These are phyloP conservation scores for Carcharodon carcharias DNA, from an alignment of 2,797 vertebrate species.

Conservation along the genomic window DNA sequence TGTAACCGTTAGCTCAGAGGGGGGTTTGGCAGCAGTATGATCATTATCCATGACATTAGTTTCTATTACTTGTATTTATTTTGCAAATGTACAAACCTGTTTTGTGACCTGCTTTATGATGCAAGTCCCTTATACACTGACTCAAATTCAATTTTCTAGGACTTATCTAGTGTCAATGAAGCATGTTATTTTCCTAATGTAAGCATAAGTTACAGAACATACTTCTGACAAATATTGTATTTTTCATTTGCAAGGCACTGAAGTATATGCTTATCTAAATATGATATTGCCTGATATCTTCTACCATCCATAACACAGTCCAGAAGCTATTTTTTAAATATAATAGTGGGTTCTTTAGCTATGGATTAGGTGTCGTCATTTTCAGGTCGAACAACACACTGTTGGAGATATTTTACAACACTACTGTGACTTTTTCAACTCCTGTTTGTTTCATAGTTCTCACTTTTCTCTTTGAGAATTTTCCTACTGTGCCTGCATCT, in stretches of 20 bases:
- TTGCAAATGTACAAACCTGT: background rate
- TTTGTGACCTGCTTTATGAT: background rate
- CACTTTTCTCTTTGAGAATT: background rate
- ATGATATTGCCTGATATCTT: background rate
- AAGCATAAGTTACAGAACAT: slow-evolving; percentile 1
- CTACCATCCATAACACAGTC: background rate
- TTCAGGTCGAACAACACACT: background rate
- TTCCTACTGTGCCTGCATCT: background rate
- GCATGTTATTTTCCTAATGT: background rate
- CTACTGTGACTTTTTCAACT: background rate
- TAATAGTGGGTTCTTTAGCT: background rate
- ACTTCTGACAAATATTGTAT: background rate
- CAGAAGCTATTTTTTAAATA: background rate
- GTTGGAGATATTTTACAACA: background rate
- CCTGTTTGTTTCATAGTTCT: background rate
- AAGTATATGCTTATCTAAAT: background rate
- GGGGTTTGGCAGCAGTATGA: background rate
- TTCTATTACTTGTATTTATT: background rate
- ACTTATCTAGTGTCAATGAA: background rate
- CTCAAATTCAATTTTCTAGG: slow-evolving; percentile 12
- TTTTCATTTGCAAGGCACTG: slow-evolving; percentile 19
- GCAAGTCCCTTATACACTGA: background rate
- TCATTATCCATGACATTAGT: background rate
- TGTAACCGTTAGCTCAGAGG: background rate
- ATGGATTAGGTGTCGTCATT: background rate